Conservation (phyloP, 1,140 invertebrate genomes). For the Ladona fulva region DNA sequence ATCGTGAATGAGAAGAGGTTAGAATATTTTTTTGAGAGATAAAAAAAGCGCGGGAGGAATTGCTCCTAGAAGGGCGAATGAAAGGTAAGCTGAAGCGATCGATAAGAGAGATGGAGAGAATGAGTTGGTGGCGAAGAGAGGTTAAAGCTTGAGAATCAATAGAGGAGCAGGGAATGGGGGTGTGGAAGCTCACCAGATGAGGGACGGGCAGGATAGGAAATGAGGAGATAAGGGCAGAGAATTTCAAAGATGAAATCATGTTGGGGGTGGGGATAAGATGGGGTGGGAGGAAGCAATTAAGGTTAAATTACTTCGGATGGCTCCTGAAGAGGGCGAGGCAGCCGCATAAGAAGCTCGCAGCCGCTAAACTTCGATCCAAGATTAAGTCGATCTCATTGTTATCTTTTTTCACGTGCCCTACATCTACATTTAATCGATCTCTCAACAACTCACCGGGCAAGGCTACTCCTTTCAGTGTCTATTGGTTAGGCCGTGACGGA, state of each 20-base stretch:
- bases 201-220: neutral
- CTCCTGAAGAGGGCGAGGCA: neutral
- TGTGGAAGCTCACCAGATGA: too few relatives aligned
- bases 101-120: neutral
- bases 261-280: neutral
- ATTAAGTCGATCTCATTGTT: slow-evolving; percentile 7
- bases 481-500: too few relatives aligned
- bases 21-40: too few relatives aligned
- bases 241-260: neutral
- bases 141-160: neutral
- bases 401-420: neutral
- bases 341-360: neutral
- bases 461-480: too few relatives aligned
- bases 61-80: too few relatives aligned
- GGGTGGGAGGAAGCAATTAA: neutral
- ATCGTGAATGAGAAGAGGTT: too few relatives aligned
- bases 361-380: neutral
- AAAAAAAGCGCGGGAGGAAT: too few relatives aligned
- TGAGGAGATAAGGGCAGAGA: neutral
- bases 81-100: neutral
- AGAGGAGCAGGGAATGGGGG: neutral
- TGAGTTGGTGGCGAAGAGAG: neutral
- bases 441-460: too few relatives aligned
- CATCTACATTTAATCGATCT: too few relatives aligned
- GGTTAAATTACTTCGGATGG: neutral